Percentiles rank a stretch among this genome's conserved stretches.
Conservation (phyloP, 2,888 invertebrate species). For the Limnephilus lunatus region DNA sequence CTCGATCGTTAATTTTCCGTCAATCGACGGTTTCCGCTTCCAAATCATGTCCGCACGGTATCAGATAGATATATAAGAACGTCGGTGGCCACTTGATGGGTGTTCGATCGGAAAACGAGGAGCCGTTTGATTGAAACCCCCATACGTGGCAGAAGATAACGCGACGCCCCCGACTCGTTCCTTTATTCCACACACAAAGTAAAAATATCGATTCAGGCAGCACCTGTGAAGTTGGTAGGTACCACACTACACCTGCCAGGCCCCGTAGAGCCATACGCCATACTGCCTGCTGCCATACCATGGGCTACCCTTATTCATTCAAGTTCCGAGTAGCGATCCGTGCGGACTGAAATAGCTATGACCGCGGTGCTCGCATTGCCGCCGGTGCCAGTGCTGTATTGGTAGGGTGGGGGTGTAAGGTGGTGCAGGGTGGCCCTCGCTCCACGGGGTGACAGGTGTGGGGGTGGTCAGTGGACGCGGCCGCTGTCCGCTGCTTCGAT, state of each 20-base stretch:
- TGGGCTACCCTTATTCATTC: conserved; percentile 87
- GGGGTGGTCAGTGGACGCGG: conserved; percentile 64
- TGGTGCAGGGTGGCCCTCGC: neutral
- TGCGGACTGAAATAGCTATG: conserved; percentile 48
- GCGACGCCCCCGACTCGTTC: conserved; percentile 55
- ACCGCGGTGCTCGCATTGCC: conserved; percentile 19
- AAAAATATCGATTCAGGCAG: conserved; percentile 64
- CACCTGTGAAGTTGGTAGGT: conserved; percentile 52
- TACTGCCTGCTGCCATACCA: conserved; percentile 74
- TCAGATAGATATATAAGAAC: neutral
- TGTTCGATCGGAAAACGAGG: conserved; percentile 33
- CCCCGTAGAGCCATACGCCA: conserved; percentile 81
- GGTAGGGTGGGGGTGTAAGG: conserved; percentile 7
- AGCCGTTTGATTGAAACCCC: conserved; percentile 51
- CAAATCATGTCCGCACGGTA: neutral
- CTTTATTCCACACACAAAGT: conserved; percentile 59
- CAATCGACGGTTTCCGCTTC: conserved; percentile 30
- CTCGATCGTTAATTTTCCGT: conserved; percentile 43
- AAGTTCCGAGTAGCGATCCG: conserved; percentile 69
- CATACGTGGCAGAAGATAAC: conserved; percentile 53
- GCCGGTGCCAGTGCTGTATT: neutral
- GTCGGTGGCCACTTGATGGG: neutral
- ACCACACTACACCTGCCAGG: conserved; percentile 56
- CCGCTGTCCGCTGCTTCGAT: conserved; percentile 65
- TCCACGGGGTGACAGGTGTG: conserved; percentile 50